phyloP scores from a whole-genome alignment of 2,113 vertebrate genomes.

The Montifringilla adamsi region DNA sequence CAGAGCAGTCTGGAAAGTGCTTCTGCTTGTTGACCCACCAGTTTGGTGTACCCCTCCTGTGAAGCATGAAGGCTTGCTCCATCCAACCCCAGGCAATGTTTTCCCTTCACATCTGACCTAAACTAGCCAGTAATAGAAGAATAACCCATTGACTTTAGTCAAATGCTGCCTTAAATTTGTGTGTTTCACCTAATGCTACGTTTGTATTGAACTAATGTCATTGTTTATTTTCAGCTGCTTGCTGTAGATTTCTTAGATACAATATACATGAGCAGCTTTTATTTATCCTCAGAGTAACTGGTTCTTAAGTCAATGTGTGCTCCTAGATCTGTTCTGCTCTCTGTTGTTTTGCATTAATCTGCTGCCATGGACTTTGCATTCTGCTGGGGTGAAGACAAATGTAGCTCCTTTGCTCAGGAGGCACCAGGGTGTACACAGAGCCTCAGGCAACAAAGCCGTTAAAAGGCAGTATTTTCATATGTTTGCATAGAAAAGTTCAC shows the following conservation, averaged over 20 bases:
- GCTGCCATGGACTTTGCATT: not conserved
- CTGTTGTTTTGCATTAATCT: not conserved
- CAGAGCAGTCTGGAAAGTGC: not conserved
- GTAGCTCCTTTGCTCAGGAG: not conserved
- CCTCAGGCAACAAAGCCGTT: not conserved
- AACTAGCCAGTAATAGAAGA: not conserved
- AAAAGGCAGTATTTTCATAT: not conserved
- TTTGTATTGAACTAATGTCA: not conserved
- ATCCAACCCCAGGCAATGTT: not conserved
- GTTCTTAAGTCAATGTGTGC: not conserved
- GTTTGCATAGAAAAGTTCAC: not conserved
- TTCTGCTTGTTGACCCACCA: not conserved
- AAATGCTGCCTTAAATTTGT: not conserved
- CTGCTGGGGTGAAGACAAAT: not conserved
- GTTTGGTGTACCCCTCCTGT: not conserved
- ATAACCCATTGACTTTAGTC: not conserved
- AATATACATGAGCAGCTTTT: not conserved
- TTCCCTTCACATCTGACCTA: not conserved
- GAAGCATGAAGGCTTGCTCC: not conserved
- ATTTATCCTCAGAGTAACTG: not conserved
- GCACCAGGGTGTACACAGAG: not conserved
- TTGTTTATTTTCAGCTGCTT: not conserved
- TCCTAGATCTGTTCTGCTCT: not conserved
- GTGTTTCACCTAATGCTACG: not conserved
- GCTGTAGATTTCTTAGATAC: not conserved